These are phyloP conservation scores for Macroteleia sp. DNA, from an alignment of 2,888 invertebrate species.

Conservation along the genomic window DNA sequence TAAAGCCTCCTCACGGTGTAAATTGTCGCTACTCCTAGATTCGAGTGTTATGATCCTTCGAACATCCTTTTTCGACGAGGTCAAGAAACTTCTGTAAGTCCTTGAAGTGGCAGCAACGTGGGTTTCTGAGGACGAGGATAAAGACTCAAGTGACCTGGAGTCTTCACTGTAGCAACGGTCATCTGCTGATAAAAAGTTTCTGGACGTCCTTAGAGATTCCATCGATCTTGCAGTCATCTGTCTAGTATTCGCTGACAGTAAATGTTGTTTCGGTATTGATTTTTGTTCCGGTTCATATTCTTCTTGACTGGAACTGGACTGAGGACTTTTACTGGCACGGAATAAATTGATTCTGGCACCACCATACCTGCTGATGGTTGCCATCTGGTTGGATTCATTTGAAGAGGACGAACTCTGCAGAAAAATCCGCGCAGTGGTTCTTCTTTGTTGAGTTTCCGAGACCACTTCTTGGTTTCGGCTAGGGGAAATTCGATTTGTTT, in stretches of 20 bases:
- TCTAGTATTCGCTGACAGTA: constrained; percentile 70
- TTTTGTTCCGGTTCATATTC: constrained; percentile 87
- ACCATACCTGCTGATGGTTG: constrained; percentile 80
- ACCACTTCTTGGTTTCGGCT: constrained; percentile 14
- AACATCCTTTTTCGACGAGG: constrained; percentile 88
- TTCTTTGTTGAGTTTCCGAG: constrained; percentile 49
- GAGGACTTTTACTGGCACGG: constrained; percentile 86
- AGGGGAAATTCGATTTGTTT: constrained; percentile 22
- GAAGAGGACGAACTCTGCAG: constrained; percentile 65
- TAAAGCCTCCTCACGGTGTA: constrained; percentile 85
- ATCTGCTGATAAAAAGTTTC: constrained; percentile 83
- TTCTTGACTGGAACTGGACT: constrained; percentile 89
- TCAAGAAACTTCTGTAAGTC: constrained; percentile 87
- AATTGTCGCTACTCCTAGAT: constrained; percentile 87
- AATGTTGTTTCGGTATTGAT: constrained; percentile 73
- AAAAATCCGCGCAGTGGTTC: constrained; percentile 83
- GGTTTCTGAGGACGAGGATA: constrained; percentile 84
- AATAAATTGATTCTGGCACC: constrained; percentile 86
- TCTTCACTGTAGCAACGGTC: constrained; percentile 78
- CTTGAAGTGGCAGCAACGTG: constrained; percentile 84
- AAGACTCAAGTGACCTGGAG: constrained; percentile 78
- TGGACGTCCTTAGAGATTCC: constrained; percentile 88
- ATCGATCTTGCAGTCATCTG: constrained; percentile 88
- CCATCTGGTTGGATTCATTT: constrained; percentile 59
- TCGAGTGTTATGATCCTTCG: constrained; percentile 85